Conservation (phyloP, 2,888 invertebrate genomes). For the Neria commutata region DNA sequence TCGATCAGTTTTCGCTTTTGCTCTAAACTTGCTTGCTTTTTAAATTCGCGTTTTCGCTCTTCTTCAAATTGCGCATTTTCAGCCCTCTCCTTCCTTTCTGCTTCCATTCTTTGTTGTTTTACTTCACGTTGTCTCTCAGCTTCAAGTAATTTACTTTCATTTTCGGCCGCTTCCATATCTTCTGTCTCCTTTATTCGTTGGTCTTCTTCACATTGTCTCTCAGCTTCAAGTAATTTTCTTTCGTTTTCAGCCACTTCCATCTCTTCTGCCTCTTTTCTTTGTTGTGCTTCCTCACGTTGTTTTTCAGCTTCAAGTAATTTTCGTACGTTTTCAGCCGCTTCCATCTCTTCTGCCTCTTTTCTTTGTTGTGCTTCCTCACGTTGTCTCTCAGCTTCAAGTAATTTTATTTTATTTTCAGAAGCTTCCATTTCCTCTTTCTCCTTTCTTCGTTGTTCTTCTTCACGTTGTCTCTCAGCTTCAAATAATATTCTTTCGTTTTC, state of each 20-base stretch:
- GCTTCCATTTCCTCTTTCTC: conserved; percentile 21
- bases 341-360: conserved; percentile 26
- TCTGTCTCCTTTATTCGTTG: conserved; percentile 32
- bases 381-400: conserved; percentile 28
- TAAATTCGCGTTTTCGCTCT: conserved; percentile 28
- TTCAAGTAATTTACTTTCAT: conserved; percentile 33
- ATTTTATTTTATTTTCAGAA: conserved; percentile 31
- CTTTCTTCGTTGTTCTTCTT: conserved; percentile 11
- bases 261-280: conserved; percentile 10
- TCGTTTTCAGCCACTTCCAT: conserved; percentile 27
- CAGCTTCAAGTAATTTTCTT: conserved; percentile 25
- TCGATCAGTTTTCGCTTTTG: conserved; percentile 49
- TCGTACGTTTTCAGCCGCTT: conserved; percentile 22
- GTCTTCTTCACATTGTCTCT: conserved; percentile 29
- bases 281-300: too few relatives aligned
- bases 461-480: conserved; percentile 27
- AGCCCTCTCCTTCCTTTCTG: conserved; percentile 32
- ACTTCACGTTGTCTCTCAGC: conserved; percentile 25
- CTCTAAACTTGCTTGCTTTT: too few relatives aligned
- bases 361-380: too few relatives aligned
- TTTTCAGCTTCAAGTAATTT: conserved; percentile 25
- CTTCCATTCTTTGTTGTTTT: conserved; percentile 33
- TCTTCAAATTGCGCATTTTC: conserved; percentile 33
- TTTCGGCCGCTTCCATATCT: conserved; percentile 31
- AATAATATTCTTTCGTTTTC: conserved; percentile 29